These are phyloP conservation scores for Temnothorax nylanderi DNA, from an alignment of 1,140 invertebrate species.

Conservation along the genomic window DNA sequence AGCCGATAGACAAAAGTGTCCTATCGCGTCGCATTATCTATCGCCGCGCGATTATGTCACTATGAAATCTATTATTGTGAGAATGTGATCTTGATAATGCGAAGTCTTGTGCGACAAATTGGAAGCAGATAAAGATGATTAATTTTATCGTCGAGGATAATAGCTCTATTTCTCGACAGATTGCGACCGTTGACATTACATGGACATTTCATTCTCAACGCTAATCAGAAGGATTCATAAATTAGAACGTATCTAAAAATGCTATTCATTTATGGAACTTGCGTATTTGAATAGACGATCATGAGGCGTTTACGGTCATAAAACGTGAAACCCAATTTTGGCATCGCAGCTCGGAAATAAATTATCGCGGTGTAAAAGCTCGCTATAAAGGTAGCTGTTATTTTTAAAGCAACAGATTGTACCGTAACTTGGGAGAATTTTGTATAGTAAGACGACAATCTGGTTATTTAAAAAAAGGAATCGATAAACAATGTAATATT, in stretches of 20 bases:
- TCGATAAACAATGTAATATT: constrained; percentile 32
- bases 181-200: neutral
- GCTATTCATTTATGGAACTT: constrained; percentile 9
- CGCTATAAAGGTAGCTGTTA: constrained; percentile 21
- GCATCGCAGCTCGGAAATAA: constrained; percentile 2
- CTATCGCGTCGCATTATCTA: constrained; percentile 42
- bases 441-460: neutral
- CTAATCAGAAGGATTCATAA: neutral
- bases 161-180: neutral
- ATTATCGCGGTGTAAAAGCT: constrained; percentile 29
- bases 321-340: constrained; percentile 41
- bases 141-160: neutral
- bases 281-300: neutral
- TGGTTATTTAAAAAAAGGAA: constrained; percentile 7
- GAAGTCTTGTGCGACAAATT: constrained; percentile 5
- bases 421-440: neutral
- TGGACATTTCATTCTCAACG: neutral
- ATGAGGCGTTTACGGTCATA: neutral
- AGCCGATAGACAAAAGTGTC: constrained; percentile 6
- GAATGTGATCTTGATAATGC: neutral
- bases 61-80: constrained; percentile 30
- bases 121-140: constrained; percentile 9
- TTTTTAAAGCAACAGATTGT: constrained; percentile 17
- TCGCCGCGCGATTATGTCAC: constrained; percentile 32
- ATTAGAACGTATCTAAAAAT: constrained; percentile 4